phyloP scores from a whole-genome alignment of 1,140 invertebrate genomes.

The Papilio polytes region DNA sequence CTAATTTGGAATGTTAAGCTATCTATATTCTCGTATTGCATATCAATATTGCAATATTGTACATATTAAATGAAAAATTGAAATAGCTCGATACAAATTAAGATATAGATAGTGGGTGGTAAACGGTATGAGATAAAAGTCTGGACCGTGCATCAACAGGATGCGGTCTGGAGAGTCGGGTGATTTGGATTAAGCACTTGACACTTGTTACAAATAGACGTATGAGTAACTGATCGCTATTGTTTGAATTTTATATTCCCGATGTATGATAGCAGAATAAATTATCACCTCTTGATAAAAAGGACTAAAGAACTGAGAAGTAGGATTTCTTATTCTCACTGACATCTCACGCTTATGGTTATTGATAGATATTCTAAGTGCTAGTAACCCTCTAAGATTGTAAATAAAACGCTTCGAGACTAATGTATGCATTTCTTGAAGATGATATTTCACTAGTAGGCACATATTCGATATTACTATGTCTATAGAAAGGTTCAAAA shows the following conservation, averaged over 20 bases:
- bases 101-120: neutral
- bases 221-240: neutral
- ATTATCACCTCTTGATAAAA: neutral
- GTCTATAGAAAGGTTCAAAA: too few species aligned
- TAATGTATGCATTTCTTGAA: too few species aligned
- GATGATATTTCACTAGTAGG: too few species aligned
- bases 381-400: neutral
- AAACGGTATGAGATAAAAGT: neutral
- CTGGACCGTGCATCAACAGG: neutral
- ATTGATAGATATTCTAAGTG: neutral
- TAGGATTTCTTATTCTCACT: neutral
- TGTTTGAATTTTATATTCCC: neutral
- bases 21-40: too few species aligned
- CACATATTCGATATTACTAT: too few species aligned
- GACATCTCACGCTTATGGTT: too few species aligned
- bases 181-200: slow-evolving; percentile 7
- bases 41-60: too few species aligned
- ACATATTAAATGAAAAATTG: too few species aligned
- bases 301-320: neutral
- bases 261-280: neutral
- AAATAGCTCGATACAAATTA: neutral
- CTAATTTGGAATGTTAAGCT: too few species aligned
- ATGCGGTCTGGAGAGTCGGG: neutral
- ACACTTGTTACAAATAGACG: neutral
- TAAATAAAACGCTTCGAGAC: neutral